These are phyloP conservation scores for Seriola aureovittata DNA, from an alignment of 2,113 vertebrate species.

Conservation along the genomic window DNA sequence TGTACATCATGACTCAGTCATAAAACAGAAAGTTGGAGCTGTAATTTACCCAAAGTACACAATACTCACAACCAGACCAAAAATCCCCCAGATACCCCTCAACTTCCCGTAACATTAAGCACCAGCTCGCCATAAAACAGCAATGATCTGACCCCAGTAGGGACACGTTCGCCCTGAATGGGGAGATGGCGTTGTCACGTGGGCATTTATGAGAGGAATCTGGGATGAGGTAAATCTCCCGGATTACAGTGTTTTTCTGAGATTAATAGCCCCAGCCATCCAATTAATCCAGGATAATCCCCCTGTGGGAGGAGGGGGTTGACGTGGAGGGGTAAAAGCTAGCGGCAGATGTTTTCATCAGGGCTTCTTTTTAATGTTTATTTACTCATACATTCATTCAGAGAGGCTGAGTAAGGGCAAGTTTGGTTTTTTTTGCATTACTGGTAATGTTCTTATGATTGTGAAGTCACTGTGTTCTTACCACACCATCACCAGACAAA, in stretches of 20 bases:
- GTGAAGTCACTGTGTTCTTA: slow-evolving; percentile 13
- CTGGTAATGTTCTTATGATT: not conserved
- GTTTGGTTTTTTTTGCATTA: not conserved
- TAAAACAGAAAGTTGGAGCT: slow-evolving; percentile 11
- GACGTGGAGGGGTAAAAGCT: slow-evolving; percentile 5
- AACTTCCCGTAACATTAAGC: slow-evolving; percentile 24
- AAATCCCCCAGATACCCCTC: slow-evolving; percentile 43
- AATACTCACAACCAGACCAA: not conserved
- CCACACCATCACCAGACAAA: not conserved
- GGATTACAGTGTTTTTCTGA: slow-evolving; percentile 74
- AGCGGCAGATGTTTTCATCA: slow-evolving; percentile 58
- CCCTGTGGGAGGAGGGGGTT: slow-evolving; percentile 5
- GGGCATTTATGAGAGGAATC: slow-evolving; percentile 57
- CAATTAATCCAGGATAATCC: slow-evolving; percentile 82
- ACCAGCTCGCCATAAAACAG: not conserved
- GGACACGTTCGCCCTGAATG: slow-evolving; percentile 55
- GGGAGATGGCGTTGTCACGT: slow-evolving; percentile 52
- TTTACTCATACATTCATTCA: slow-evolving; percentile 41
- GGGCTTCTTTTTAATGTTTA: slow-evolving; percentile 44
- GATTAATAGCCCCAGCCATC: slow-evolving; percentile 74
- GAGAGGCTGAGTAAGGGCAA: not conserved
- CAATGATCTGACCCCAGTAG: slow-evolving; percentile 18
- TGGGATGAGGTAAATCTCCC: slow-evolving; percentile 67
- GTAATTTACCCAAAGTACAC: not conserved
- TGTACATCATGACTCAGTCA: not conserved